Evolutionary conservation across 23 tunicate genomes (phyloP), one percentile per base, ranked within the genome.

Genomic region (Ascidia mentula): DNA sequence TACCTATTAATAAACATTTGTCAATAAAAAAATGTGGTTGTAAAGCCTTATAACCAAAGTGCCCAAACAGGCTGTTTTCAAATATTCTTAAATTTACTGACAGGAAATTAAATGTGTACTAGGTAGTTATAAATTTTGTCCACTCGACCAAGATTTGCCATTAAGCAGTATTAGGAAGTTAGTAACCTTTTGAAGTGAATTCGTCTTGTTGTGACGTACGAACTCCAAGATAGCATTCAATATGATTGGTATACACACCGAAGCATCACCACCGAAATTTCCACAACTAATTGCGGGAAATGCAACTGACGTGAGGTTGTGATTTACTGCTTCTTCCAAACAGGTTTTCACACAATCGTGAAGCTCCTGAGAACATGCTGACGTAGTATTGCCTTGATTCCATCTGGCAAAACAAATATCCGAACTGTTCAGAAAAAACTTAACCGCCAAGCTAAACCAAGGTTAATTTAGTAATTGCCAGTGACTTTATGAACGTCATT

Each of bases 241-340:
- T 8, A 69, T 69, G 72, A 69, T 26, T 69, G 72, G 72, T 12
- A 69, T 20, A 31, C 72, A 69, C 15, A 20, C n/a, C 9, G 72
- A 13, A 34, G 74, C 38, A 20, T 71, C 32, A 17, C 35, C 74
- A 7, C 74, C 74, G 32, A 71, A 71, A 34, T 30, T 2, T 3
- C 74, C 74, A 71, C 74, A 71, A 71, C 74, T 71, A 22, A 71
- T 71, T 28, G 74, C 74, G 38, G 74, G 74, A 34, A 71, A 30
- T 3, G 74, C 37, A 71, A 71, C 32, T 9, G 74, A 71, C 18
- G 37, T 18, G 32, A 71, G 74, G 32, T 36, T 34, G 37, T 71
- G 37, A 20, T 36, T 71, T 36, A 22, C 30, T 71, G 74, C 74
- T 36, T 71, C 74, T 31, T 18, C 18, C 74, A 71, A 22, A 71